Conservation (phyloP, 1,140 invertebrate species). For the Drosophila ogumai region DNA sequence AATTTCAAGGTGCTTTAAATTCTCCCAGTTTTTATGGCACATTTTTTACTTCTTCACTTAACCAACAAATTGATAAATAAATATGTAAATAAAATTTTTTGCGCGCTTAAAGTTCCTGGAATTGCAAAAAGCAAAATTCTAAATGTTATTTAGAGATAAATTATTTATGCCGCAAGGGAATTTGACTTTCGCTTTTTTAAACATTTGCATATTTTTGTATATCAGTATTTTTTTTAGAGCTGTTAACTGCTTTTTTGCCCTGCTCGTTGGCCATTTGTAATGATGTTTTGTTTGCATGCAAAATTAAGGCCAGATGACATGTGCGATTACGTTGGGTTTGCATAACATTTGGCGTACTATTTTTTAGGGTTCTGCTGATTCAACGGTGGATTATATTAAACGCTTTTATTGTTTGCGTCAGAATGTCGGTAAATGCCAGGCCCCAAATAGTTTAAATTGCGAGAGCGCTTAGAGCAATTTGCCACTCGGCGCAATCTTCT, state of each 20-base stretch:
- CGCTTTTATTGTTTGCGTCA: constrained; percentile 53
- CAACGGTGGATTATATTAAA: constrained; percentile 35
- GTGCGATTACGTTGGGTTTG: constrained; percentile 59
- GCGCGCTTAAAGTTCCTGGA: not conserved
- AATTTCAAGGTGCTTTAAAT: not conserved
- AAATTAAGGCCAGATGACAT: constrained; percentile 74
- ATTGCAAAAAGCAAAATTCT: not conserved
- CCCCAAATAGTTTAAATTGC: constrained; percentile 48
- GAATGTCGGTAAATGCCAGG: not conserved
- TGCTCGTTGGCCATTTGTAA: constrained; percentile 43
- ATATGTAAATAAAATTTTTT: not conserved
- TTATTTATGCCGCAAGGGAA: constrained; percentile 14
- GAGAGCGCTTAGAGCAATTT: constrained; percentile 69
- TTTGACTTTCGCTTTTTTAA: constrained; percentile 35
- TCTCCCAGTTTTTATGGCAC: not conserved
- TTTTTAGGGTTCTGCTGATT: constrained; percentile 26
- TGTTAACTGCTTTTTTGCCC: constrained; percentile 14
- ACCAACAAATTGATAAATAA: not conserved
- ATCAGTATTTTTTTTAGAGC: constrained; percentile 16
- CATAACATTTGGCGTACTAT: constrained; percentile 12
- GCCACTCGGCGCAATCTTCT: constrained; percentile 52
- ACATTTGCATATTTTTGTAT: constrained; percentile 28
- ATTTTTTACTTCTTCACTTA: not conserved
- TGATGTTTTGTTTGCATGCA: constrained; percentile 69
- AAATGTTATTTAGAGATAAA: constrained; percentile 11